Base-by-base conservation (phyloP, 1,140 invertebrate genomes). In the Drosophila pandora region DNA sequence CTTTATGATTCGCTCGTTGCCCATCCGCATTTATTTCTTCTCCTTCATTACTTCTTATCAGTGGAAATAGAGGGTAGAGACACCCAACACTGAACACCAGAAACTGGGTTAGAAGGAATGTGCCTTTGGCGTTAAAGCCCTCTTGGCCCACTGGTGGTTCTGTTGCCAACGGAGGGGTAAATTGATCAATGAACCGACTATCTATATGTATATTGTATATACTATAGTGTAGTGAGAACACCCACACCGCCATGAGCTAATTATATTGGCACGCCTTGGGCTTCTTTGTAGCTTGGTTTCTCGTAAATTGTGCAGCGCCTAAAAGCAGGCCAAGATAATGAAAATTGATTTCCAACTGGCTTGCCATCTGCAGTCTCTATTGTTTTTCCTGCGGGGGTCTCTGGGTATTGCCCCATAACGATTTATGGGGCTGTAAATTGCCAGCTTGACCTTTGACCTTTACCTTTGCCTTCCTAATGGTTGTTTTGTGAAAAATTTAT, bases 221-320 rank as follows among this genome's bases (percentile, higher is more conserved):
- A 47, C 13, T 47, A 45, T 45, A 8, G 0, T 0, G 2, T 45
- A 45, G 39, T 4, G 12, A 9, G 30, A 34, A 37, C 69, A 22
- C 43, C 45, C 68, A 53, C 50, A 48, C 56, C 21, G 59, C 41
- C 49, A 43, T 61, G 62, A 71, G 78, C 83, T 85, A 85, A 85
- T 87, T 88, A 85, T 85, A 85, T 57, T 53, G 80, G 72, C 80
- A 84, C 62, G 80, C 72, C 80, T 76, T 72, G 62, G 80, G 76
- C 79, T 84, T 79, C 79, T 75, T 41, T 37, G 17, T 57, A 56
- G 3, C 52, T 23, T 50, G 39, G 69, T 28, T 54, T 37, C 47
- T 53, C 60, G 70, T 74, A 65, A 57, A 74, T 74, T 74, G 67
- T 75, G 52, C 57, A 45, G 58, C 70, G 69, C 61, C 63, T 39